Percentiles rank a stretch among this genome's conserved stretches.
These are phyloP conservation scores for Pocota personata DNA, from an alignment of 2,888 invertebrate genomes.

Conservation along the genomic window DNA sequence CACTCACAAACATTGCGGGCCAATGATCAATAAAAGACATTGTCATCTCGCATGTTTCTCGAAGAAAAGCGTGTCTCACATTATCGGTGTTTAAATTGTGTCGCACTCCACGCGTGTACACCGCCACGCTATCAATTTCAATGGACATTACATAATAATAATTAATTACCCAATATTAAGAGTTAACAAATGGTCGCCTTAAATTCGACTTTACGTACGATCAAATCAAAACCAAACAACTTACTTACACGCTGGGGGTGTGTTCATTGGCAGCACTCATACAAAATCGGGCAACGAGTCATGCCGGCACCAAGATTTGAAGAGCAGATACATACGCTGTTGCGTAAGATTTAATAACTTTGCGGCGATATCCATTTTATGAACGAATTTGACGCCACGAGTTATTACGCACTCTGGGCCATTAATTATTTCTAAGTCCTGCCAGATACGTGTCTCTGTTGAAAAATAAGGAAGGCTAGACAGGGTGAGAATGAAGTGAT, in stretches of 20 bases:
- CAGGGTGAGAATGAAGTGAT: constrained; percentile 27
- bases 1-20: background rate
- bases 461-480: background rate
- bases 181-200: constrained; percentile 50
- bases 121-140: constrained; percentile 11
- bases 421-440: constrained; percentile 30
- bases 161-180: constrained; percentile 53
- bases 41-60: background rate
- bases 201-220: constrained; percentile 6
- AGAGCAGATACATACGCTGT: constrained; percentile 33
- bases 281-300: background rate
- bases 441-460: background rate
- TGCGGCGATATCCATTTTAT: constrained; percentile 12
- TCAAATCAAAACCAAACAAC: background rate
- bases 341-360: constrained; percentile 53
- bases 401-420: constrained; percentile 9
- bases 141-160: constrained; percentile 50
- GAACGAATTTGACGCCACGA: constrained; percentile 41
- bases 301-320: constrained; percentile 28
- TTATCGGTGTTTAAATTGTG: constrained; percentile 1
- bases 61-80: background rate
- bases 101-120: background rate
- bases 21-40: background rate
- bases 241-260: constrained; percentile 6
- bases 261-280: constrained; percentile 3